A percentile compares a stretch with the other conserved stretches of the same genome.
Evolutionary conservation across 2,113 vertebrate genomes (phyloP).

Genomic region (Ammodramus savannarum): DNA sequence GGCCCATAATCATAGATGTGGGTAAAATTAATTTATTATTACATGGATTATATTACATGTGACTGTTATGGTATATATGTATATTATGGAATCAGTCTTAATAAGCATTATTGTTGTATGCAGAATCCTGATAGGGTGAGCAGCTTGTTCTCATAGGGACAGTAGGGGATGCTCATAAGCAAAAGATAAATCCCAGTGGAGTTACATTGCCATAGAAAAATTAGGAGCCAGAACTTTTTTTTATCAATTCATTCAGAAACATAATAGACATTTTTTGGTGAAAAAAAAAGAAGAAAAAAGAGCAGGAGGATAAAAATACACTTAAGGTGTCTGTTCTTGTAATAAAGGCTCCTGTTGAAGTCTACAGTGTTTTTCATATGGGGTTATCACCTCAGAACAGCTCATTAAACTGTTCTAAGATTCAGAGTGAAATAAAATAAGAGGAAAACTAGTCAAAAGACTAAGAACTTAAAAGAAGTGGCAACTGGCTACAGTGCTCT

Average conservation of each 20-base stretch:
- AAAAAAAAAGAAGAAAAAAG: not conserved
- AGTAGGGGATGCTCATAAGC: not conserved
- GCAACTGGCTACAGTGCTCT: not conserved
- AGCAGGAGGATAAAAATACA: not conserved
- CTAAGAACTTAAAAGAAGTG: not conserved
- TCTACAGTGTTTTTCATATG: not conserved
- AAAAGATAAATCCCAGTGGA: not conserved
- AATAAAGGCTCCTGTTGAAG: not conserved
- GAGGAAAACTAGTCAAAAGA: not conserved
- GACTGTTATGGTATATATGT: not conserved
- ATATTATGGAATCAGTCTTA: not conserved
- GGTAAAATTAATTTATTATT: not conserved
- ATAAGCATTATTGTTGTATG: not conserved
- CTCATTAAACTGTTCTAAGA: not conserved
- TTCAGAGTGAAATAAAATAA: not conserved
- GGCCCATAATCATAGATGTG: not conserved
- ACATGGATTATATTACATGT: not conserved
- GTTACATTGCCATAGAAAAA: not conserved
- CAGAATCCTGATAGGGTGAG: not conserved
- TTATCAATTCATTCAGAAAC: not conserved
- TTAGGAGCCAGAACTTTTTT: not conserved
- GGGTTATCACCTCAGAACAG: not conserved
- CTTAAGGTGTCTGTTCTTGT: not conserved
- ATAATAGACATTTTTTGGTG: not conserved
- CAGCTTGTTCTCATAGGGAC: not conserved